Conservation (phyloP, 2,797 vertebrate genomes). For the Urosaurus nigricauda region DNA sequence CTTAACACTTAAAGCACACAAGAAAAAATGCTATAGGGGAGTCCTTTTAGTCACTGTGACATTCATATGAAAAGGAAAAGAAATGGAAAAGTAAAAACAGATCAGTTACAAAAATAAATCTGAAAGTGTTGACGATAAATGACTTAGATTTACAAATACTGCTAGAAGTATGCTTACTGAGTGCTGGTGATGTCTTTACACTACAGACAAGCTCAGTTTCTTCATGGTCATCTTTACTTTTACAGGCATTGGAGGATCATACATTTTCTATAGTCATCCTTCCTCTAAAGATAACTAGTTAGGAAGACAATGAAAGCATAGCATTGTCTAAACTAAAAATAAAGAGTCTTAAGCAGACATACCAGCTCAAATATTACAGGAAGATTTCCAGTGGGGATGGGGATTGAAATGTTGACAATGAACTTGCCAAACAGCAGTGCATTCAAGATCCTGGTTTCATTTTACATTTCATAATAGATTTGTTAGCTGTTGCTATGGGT, state of each 20-base stretch:
- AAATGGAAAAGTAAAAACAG: constrained; percentile 52
- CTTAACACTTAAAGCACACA: constrained; percentile 31
- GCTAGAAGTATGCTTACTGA: constrained; percentile 50
- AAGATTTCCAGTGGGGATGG: not conserved
- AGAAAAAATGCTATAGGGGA: constrained; percentile 13
- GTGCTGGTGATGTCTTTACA: constrained; percentile 37
- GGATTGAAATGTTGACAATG: not conserved
- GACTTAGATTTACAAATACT: constrained; percentile 23
- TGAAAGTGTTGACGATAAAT: constrained; percentile 42
- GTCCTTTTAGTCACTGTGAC: constrained; percentile 23
- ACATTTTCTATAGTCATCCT: constrained; percentile 32
- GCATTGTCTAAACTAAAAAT: not conserved
- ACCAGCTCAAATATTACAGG: not conserved
- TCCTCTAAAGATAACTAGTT: constrained; percentile 45
- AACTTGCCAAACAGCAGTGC: not conserved
- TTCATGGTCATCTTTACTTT: constrained; percentile 42
- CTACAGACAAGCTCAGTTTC: constrained; percentile 6
- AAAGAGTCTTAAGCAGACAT: too few relatives aligned
- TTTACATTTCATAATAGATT: not conserved
- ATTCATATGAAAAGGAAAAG: not conserved
- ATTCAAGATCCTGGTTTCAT: not conserved
- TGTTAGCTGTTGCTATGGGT: too few relatives aligned
- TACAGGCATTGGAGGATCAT: constrained; percentile 10
- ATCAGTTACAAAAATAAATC: constrained; percentile 47
- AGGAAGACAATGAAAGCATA: constrained; percentile 19